phyloP scores from a whole-genome alignment of 2,797 vertebrate species.

The Phoebastria nigripes region DNA sequence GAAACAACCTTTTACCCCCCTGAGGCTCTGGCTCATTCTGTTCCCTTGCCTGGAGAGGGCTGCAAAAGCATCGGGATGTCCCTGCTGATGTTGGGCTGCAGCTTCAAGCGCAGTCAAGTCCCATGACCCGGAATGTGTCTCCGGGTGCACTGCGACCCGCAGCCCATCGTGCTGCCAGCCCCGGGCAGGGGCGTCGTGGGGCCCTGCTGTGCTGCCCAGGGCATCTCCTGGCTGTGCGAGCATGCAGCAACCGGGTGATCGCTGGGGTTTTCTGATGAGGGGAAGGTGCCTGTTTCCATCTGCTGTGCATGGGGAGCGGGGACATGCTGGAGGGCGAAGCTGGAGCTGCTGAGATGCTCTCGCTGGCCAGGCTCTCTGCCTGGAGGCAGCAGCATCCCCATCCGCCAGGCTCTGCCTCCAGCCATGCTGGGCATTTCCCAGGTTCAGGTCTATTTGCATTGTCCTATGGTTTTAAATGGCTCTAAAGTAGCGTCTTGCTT shows the following conservation, averaged over 20 bases:
- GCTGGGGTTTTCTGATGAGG: rapidly evolving
- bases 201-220: background rate
- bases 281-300: background rate
- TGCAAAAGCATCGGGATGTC: background rate
- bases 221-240: background rate
- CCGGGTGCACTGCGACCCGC: background rate
- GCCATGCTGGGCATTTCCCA: background rate
- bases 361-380: background rate
- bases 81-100: background rate
- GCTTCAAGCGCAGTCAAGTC: background rate
- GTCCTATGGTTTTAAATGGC: background rate
- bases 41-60: background rate
- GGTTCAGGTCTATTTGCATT: background rate
- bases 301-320: rapidly evolving
- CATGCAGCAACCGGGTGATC: rapidly evolving
- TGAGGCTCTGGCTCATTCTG: background rate
- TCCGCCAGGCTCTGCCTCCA: background rate
- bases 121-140: background rate
- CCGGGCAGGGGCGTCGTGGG: rapidly evolving
- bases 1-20: background rate
- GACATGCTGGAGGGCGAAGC: background rate
- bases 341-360: background rate
- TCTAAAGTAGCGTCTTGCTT: background rate
- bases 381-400: background rate
- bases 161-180: background rate